Evolutionary conservation across 2,888 invertebrate genomes (phyloP).

Genomic region (Melinaea marsaeus): DNA sequence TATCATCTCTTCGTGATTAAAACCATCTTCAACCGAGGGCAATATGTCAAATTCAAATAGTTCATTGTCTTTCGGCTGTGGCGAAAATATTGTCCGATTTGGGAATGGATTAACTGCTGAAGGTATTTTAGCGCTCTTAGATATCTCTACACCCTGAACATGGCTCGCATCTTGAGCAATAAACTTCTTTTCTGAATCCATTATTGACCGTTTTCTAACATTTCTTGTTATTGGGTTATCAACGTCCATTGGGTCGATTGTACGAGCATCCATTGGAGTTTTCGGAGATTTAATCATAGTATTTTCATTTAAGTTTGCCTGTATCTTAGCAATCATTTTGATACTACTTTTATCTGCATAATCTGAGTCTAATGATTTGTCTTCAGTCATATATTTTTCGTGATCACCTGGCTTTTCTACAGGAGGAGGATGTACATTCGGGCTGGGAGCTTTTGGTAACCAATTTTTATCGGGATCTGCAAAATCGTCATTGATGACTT

Average conservation of each 20-base stretch:
- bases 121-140: conserved; percentile 72
- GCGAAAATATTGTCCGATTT: conserved; percentile 84
- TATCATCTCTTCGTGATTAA: conserved; percentile 81
- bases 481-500: conserved; percentile 47
- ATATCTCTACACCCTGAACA: conserved; percentile 69
- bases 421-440: conserved; percentile 58
- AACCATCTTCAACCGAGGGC: conserved; percentile 81
- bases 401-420: conserved; percentile 65
- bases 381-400: conserved; percentile 72
- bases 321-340: conserved; percentile 72
- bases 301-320: conserved; percentile 70
- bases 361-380: conserved; percentile 65
- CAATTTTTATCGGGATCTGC: conserved; percentile 60
- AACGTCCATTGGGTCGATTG: conserved; percentile 59
- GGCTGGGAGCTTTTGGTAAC: conserved; percentile 64
- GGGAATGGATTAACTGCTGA: conserved; percentile 62
- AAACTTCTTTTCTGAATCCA: conserved; percentile 65
- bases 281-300: conserved; percentile 74
- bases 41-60: conserved; percentile 80
- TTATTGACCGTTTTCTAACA: conserved; percentile 52
- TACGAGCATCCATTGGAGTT: conserved; percentile 72
- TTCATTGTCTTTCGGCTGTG: conserved; percentile 81
- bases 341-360: conserved; percentile 65
- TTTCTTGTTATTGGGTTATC: conserved; percentile 52
- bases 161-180: conserved; percentile 65